These are phyloP conservation scores for Damaliscus lunatus DNA, from an alignment of 2,113 vertebrate species.

Conservation along the genomic window DNA sequence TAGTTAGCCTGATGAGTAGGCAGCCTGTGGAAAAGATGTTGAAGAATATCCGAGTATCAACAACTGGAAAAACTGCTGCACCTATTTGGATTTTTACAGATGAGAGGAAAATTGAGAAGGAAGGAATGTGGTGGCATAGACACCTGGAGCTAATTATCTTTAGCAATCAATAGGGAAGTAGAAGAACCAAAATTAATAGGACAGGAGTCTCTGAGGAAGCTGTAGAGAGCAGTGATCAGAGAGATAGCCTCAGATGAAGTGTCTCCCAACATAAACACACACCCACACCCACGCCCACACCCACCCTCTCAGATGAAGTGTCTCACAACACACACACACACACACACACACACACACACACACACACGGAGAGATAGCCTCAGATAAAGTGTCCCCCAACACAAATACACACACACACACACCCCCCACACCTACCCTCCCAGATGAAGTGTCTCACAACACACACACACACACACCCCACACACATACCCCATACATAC, in stretches of 20 bases:
- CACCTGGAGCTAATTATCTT: not conserved
- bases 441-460: not conserved
- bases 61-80: not conserved
- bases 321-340: not conserved
- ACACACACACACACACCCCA: too few relatives aligned
- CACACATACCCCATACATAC: not conserved
- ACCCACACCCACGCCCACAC: not conserved
- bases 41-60: not conserved
- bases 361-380: too few relatives aligned
- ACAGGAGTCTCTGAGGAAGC: not conserved
- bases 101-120: not conserved
- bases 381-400: not conserved
- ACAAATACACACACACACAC: not conserved
- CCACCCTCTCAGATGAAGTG: not conserved
- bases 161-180: not conserved
- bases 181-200: not conserved
- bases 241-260: not conserved
- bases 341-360: too few relatives aligned
- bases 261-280: rapidly evolving
- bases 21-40: not conserved
- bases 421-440: not conserved
- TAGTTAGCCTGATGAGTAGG: not conserved
- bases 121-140: not conserved
- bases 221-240: not conserved
- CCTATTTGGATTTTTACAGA: not conserved